Base-by-base conservation (phyloP, 2,888 invertebrate genomes). In the Chouioia cunea region DNA sequence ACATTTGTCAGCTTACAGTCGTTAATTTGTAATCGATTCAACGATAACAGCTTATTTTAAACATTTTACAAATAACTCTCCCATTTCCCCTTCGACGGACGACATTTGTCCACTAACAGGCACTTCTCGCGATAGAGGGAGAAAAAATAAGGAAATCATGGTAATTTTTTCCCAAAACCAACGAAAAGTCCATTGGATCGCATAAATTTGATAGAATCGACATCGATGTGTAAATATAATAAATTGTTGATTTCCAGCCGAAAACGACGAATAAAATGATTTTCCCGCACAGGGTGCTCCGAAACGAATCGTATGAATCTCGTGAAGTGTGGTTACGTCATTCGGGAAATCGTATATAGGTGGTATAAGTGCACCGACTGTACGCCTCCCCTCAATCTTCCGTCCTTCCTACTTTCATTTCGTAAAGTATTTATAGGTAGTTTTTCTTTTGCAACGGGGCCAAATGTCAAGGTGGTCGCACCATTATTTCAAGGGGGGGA, bases 381-480 rank as follows among this genome's bases (percentile, higher is more conserved):
- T 27, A 27, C 36, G 36, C 36, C 6, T 36, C 36, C 68, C 67
- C 44, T 47, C 58, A 52, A 20, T 20, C 43, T 43, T 60, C 67
- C 27, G 58, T 36, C 36, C 36, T 27, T 27, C 27, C 23, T 43
- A 43, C 56, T 43, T 54, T 57, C 56, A 44, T 58, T 44, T 27
- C 47, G 46, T 36, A 27, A n/a, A 15, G 27, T 56, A n/a, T 36
- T 57, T 48, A 60, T 56, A 57, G 58, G n/a, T 46, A 63, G 63
- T 64, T 64, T 63, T 69, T 69, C 57, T 57, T 50, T 56, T 50
- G 47, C 46, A 12, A 14, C n/a, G 52, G 62, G 50, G 43, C 2
- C 36, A 12, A 69, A 50, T 69, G 69, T 69, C 69, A 69, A 69
- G 69, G 69, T 69, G 63, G 69, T 27, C 63, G 68, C 56, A 6